A percentile compares a stretch with the other conserved stretches of the same genome.
Evolutionary conservation across 2,888 invertebrate genomes (phyloP).

Genomic region (Eurytoma californica): DNA sequence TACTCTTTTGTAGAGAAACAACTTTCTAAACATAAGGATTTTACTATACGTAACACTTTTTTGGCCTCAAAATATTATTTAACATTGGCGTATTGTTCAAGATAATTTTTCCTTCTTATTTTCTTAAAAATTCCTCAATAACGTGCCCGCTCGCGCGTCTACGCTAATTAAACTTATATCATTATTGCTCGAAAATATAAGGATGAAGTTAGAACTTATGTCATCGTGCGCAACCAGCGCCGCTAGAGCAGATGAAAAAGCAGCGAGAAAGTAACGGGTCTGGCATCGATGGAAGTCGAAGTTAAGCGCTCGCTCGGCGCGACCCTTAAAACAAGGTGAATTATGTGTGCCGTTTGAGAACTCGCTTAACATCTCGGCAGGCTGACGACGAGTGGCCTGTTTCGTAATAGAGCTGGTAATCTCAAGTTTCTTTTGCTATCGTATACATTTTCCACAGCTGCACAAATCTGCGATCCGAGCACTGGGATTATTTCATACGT

Average conservation of each 20-base stretch:
- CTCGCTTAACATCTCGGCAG: not conserved
- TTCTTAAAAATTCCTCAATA: too few species aligned
- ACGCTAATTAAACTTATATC: too few species aligned
- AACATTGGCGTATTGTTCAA: too few species aligned
- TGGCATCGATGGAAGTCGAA: constrained; percentile 26
- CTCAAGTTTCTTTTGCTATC: constrained; percentile 57
- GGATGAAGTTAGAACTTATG: too few species aligned
- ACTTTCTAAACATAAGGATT: too few species aligned
- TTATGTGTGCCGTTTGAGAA: constrained; percentile 14
- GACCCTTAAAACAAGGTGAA: constrained; percentile 30
- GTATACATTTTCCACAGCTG: constrained; percentile 28
- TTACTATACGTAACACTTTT: too few species aligned
- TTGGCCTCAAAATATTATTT: too few species aligned
- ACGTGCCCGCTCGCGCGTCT: too few species aligned
- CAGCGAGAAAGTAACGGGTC: constrained; percentile 34
- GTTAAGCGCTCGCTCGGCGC: not conserved
- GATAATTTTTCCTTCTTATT: too few species aligned
- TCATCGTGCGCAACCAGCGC: not conserved
- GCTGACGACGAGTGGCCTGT: constrained; percentile 8
- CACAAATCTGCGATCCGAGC: constrained; percentile 6
- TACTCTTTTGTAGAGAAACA: too few species aligned
- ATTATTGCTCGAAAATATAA: too few species aligned
- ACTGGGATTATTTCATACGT: constrained; percentile 29
- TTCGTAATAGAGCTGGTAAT: constrained; percentile 55
- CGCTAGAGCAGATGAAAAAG: not conserved